Evolutionary conservation across 2,888 invertebrate species (phyloP), one percentile per base, ranked within the genome.

Genomic region (Dynastes hyllus): DNA sequence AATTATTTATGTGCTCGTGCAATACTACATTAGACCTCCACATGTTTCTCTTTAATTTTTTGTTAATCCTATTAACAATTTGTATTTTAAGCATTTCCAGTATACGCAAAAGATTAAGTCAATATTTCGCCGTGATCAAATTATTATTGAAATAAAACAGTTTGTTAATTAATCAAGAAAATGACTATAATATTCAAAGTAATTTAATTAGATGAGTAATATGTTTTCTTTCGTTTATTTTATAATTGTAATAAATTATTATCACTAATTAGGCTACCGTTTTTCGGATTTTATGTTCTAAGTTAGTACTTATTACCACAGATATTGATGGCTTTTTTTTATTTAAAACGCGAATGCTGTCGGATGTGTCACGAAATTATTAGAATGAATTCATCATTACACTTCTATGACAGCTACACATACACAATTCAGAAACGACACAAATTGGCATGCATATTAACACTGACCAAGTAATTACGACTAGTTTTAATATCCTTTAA

Each of bases 231-330:
- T 53, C 53, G 27, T 51, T 70, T 50, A 22, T 70, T 69, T 70
- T 70, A 50, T 70, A 53, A 45, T 70, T 22, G 22, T 70, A 13
- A 22, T 53, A 58, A 40, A 61, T 75, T 75, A 75, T 75, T 61
- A 75, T 75, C 55, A 71, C 71, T 71, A 71, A 58, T 71, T 75
- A 75, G 61, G 61, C 63, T 75, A 75, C 40, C 58, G 11, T 61
- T 37, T 13, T 29, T 61, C 16, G 22, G 45, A 73, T 40, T 58
- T 61, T 75, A 75, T 5, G 40, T 4, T 61, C 37, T 55, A 75
- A 71, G 45, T 63, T 75, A 75, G 45, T 75, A 75, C 61, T 69
- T 75, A 69, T 69, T 69, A 75, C 73, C 73, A 75, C 73, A 75
- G 73, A 55, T 55, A 75, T 75, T 75, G 73, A 75, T 75, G 73